Evolutionary conservation across 1,140 invertebrate species (phyloP).

Genomic region (Aphis craccivora): DNA sequence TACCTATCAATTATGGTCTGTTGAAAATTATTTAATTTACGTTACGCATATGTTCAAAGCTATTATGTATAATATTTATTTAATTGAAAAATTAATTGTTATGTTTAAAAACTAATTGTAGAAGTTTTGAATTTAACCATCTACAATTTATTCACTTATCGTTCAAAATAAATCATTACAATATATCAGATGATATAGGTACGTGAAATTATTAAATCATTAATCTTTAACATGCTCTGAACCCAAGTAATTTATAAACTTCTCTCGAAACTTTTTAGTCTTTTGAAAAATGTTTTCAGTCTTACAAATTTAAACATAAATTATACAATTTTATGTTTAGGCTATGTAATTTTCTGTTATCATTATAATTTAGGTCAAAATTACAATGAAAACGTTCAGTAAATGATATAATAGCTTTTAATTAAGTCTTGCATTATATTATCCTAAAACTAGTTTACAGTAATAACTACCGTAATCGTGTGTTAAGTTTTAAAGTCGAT

Average conservation of each 20-base stretch:
- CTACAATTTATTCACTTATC: not conserved
- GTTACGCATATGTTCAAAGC: not conserved
- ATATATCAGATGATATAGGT: not conserved
- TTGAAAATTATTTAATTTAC: not conserved
- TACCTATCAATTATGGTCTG: not conserved
- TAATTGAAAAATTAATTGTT: not conserved
- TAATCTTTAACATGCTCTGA: not conserved
- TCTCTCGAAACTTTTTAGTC: not conserved
- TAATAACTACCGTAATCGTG: not conserved
- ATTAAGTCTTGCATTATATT: not conserved
- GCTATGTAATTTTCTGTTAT: not conserved
- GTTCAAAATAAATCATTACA: not conserved
- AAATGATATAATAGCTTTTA: not conserved
- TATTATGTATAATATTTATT: not conserved
- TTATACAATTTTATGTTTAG: not conserved
- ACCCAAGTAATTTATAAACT: not conserved
- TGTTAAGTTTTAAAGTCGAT: not conserved
- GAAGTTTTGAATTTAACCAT: not conserved
- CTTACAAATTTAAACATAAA: not conserved
- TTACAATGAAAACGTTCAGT: not conserved
- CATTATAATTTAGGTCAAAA: not conserved
- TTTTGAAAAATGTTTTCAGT: not conserved
- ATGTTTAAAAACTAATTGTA: not conserved
- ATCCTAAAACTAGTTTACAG: not conserved
- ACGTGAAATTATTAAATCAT: not conserved